Base-by-base conservation (phyloP, 2,888 invertebrate genomes). In the Campopleginae sp. region DNA sequence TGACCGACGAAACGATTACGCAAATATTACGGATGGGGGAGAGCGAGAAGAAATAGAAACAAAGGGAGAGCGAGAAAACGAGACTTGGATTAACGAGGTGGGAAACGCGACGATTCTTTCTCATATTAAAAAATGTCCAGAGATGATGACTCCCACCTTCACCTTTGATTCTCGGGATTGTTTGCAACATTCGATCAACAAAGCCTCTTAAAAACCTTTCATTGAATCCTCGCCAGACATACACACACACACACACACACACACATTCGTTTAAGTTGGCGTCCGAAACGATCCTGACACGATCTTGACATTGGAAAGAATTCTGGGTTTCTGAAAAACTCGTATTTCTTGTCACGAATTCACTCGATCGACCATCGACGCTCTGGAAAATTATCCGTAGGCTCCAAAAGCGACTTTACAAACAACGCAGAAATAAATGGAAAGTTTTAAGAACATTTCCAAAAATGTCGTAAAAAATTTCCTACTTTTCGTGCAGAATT, bases 1-100 rank as follows among this genome's bases (percentile, higher is more conserved):
- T 85, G 87, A 81, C 85, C 88, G 89, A 88, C 85, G 86, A 87
- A 78, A 88, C 89, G 86, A 89, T 90, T 90, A 89, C 90, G 91
- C 90, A 86, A 86, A 86, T 82, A 54, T 77, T 63, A 42, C 72
- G 44, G 58, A 80, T 46, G 48, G 33, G 88, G 87, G 85, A 87
- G 85, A 86, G 86, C 81, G 85, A 46, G 44, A 66, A 46, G 44
- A 66, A 42, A 31, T 27, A 61, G 44, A 42, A 23, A 68, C 19
- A 54, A n/a, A 54, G 66, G 31, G 51, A 66, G 77, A 77, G 46
- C 31, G 38, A 58, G 54, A 87, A 82, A 82, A 82, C 78, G 83
- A 82, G 84, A 87, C 82, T 71, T 33, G 79, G 66, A 66, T 76
- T 82, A 85, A 76, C 85, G 66, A 85, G 79, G 90, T 90, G 90